These are phyloP conservation scores for Neuroscelio doddi DNA, from an alignment of 2,888 invertebrate species.

Conservation along the genomic window DNA sequence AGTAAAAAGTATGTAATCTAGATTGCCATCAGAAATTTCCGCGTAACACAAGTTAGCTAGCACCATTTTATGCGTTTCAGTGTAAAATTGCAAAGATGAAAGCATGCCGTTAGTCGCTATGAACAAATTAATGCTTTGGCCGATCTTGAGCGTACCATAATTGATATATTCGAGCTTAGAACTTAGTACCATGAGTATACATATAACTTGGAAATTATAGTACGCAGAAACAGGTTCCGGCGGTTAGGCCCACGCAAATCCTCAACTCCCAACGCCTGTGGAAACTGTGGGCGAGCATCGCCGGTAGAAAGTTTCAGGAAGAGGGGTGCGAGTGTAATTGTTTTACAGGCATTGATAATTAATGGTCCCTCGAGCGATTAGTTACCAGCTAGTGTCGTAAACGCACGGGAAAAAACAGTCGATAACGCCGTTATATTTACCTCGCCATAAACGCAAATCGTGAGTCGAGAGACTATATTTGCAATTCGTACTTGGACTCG, in stretches of 20 bases:
- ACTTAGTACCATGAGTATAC: neutral
- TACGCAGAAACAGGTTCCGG: slow-evolving; percentile 8
- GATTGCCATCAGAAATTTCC: neutral
- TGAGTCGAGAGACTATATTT: neutral
- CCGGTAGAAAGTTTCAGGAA: slow-evolving; percentile 50
- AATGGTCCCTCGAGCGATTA: slow-evolving; percentile 57
- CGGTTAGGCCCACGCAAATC: slow-evolving; percentile 9
- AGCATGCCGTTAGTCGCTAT: neutral
- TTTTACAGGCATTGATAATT: slow-evolving; percentile 59
- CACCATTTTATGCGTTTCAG: neutral
- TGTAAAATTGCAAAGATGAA: neutral
- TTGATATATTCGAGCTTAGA: slow-evolving; percentile 17
- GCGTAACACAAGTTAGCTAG: slow-evolving; percentile 8
- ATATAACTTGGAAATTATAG: slow-evolving; percentile 8
- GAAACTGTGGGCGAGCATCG: slow-evolving; percentile 6
- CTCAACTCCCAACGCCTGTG: neutral
- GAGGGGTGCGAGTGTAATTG: slow-evolving; percentile 55
- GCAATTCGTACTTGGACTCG: slow-evolving; percentile 10
- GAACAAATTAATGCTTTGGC: slow-evolving; percentile 3
- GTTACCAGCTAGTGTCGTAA: slow-evolving; percentile 24
- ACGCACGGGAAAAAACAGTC: slow-evolving; percentile 5
- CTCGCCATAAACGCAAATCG: slow-evolving; percentile 2
- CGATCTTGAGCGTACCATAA: slow-evolving; percentile 4
- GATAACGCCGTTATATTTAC: slow-evolving; percentile 12
- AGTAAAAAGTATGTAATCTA: too few species aligned